phyloP scores from a whole-genome alignment of 2,888 invertebrate species.

The Choreutis nemorana region DNA sequence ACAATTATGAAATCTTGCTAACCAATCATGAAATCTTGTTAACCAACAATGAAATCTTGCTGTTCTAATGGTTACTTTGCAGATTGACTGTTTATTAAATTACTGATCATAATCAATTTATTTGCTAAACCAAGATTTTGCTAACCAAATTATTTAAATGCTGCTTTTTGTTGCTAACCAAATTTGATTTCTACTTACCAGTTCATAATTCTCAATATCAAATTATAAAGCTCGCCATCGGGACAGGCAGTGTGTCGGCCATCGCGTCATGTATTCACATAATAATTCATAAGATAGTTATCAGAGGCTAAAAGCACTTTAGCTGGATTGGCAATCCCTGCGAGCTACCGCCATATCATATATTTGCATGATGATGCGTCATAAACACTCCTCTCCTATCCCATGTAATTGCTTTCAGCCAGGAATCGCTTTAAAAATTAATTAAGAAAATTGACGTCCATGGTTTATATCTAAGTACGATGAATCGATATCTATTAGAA shows the following conservation, averaged over 20 bases:
- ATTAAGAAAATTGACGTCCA: constrained; percentile 4
- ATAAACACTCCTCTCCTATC: constrained; percentile 28
- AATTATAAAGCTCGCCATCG: too few relatives aligned
- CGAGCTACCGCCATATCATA: constrained; percentile 16
- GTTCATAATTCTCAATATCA: too few relatives aligned
- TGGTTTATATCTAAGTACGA: constrained; percentile 8
- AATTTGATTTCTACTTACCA: too few relatives aligned
- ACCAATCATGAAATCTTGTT: too few relatives aligned
- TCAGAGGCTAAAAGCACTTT: constrained; percentile 39
- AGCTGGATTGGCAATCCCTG: constrained; percentile 39
- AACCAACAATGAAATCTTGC: too few relatives aligned
- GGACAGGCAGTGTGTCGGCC: constrained; percentile 13
- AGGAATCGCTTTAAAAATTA: constrained; percentile 4
- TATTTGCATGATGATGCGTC: constrained; percentile 44
- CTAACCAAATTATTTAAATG: too few relatives aligned
- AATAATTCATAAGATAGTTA: constrained; percentile 46
- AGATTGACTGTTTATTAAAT: too few relatives aligned
- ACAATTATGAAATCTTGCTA: too few relatives aligned
- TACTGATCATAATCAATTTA: too few relatives aligned
- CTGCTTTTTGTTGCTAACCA: too few relatives aligned
- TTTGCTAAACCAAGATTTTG: too few relatives aligned
- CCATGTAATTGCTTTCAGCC: constrained; percentile 30
- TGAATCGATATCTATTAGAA: constrained; percentile 4
- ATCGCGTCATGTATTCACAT: constrained; percentile 18
- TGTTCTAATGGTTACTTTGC: too few relatives aligned